These are phyloP conservation scores for Furcula furcula DNA, from an alignment of 2,888 invertebrate species.

Conservation along the genomic window DNA sequence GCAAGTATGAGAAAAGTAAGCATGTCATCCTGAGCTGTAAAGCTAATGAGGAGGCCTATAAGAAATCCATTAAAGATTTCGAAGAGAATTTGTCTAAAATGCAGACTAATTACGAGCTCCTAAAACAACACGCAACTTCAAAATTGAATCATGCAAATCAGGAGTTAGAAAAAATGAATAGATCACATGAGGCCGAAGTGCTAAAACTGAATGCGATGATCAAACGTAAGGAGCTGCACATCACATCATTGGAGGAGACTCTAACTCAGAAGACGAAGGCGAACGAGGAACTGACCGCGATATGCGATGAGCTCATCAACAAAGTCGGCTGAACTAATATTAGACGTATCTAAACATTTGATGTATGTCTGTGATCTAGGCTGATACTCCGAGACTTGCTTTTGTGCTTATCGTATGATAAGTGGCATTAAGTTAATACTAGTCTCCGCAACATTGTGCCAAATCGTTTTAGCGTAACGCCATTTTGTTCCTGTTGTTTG, in stretches of 20 bases:
- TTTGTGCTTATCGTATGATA: conserved; percentile 64
- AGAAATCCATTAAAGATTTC: conserved; percentile 85
- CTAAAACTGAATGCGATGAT: conserved; percentile 92
- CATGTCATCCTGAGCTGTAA: conserved; percentile 79
- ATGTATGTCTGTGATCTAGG: conserved; percentile 47
- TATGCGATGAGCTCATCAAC: conserved; percentile 95
- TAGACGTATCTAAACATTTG: conserved; percentile 36
- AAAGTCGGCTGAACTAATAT: conserved; percentile 68
- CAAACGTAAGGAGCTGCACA: conserved; percentile 93
- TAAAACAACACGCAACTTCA: conserved; percentile 94
- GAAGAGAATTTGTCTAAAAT: conserved; percentile 86
- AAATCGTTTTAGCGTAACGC: conserved; percentile 45
- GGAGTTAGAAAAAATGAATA: conserved; percentile 89
- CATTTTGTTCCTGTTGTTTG: conserved; percentile 40
- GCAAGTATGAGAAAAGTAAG: conserved; percentile 85
- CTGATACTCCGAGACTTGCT: conserved; percentile 48
- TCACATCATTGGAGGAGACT: conserved; percentile 90
- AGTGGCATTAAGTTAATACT: conserved; percentile 53
- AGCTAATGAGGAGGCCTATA: conserved; percentile 85
- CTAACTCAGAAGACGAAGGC: conserved; percentile 94
- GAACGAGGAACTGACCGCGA: conserved; percentile 92
- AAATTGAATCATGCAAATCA: conserved; percentile 89
- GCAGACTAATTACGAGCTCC: conserved; percentile 91
- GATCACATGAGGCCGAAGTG: conserved; percentile 89
- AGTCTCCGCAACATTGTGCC: conserved; percentile 55